Conservation (phyloP, 1,140 invertebrate genomes). For the Halotydeus destructor region DNA sequence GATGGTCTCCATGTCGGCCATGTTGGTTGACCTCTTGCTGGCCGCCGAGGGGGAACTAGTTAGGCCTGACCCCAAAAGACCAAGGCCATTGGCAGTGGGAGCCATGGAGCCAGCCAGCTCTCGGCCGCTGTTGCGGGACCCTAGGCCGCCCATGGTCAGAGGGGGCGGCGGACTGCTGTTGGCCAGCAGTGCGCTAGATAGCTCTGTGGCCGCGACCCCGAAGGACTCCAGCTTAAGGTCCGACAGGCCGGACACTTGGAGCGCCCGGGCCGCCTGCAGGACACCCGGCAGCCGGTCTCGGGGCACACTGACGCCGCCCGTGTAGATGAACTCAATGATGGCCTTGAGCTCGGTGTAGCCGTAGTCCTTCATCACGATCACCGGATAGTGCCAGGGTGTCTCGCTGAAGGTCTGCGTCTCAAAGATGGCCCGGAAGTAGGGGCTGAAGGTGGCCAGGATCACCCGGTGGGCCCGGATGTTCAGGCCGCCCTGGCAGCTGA, state of each 20-base stretch:
- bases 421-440: constrained; percentile 12
- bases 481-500: constrained; percentile 3
- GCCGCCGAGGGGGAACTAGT: neutral
- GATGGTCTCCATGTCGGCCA: neutral
- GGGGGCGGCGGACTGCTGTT: too few species aligned
- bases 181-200: neutral
- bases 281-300: constrained; percentile 4
- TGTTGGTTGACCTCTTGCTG: neutral
- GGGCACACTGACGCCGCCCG: constrained; percentile 31
- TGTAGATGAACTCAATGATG: constrained; percentile 37
- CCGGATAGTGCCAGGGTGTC: constrained; percentile 21
- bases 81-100: neutral
- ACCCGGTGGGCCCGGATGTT: constrained; percentile 12
- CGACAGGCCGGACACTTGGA: constrained; percentile 3
- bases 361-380: constrained; percentile 33
- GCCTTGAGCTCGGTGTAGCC: constrained; percentile 33
- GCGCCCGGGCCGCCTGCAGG: constrained; percentile 6
- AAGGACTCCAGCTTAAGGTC: constrained; percentile 1
- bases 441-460: constrained; percentile 11
- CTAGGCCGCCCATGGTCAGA: too few species aligned
- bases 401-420: constrained; percentile 7
- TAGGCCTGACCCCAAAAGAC: neutral
- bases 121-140: neutral
- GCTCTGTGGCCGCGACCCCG: neutral
- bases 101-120: neutral